Evolutionary conservation across 1,140 invertebrate species (phyloP).

Genomic region (Zaprionus ornatus): DNA sequence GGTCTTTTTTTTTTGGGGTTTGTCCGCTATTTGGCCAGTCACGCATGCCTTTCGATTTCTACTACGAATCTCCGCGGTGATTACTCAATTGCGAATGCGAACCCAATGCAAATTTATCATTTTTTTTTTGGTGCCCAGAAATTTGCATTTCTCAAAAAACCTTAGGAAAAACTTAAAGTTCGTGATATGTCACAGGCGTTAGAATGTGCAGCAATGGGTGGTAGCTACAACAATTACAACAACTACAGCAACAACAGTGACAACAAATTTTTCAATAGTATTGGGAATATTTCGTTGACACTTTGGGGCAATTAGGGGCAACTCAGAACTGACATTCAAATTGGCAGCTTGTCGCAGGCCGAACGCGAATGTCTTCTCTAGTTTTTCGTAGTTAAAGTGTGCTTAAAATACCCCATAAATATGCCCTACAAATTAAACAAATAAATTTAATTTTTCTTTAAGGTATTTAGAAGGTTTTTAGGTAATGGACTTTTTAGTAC

Average conservation of each 20-base stretch:
- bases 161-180: conserved; percentile 39
- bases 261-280: background rate
- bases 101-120: conserved; percentile 64
- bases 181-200: conserved; percentile 78
- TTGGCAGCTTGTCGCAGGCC: conserved; percentile 12
- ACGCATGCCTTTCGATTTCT: conserved; percentile 70
- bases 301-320: conserved; percentile 45
- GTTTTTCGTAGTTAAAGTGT: background rate
- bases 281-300: conserved; percentile 40
- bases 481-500: too few species aligned
- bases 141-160: conserved; percentile 65
- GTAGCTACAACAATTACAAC: background rate
- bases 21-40: conserved; percentile 54
- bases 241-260: background rate
- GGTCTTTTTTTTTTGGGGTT: conserved; percentile 24
- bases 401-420: conserved; percentile 7
- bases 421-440: background rate
- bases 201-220: conserved; percentile 51
- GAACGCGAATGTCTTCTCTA: conserved; percentile 4
- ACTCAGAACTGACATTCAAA: conserved; percentile 38
- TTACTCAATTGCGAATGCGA: conserved; percentile 66
- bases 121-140: conserved; percentile 32
- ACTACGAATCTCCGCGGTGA: conserved; percentile 53
- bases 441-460: background rate
- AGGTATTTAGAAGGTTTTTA: background rate